A percentile compares a stretch with the other conserved stretches of the same genome.
phyloP scores from a whole-genome alignment of 1,140 invertebrate species.

The Pararge aegeria region DNA sequence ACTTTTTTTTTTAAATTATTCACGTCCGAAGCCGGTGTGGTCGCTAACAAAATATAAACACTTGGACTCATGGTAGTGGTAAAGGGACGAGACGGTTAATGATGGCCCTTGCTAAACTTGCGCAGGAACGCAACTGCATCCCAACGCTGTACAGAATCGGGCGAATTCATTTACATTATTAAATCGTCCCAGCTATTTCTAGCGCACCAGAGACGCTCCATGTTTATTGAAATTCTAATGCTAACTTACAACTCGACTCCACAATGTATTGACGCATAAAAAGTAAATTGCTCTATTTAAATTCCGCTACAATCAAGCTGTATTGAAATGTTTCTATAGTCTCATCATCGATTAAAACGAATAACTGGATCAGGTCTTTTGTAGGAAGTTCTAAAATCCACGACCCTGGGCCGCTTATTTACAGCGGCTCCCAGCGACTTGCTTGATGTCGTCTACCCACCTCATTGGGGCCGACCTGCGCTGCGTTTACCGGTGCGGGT shows the following conservation, averaged over 20 bases:
- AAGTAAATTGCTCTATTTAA: slow-evolving; percentile 7
- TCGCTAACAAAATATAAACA: too few relatives aligned
- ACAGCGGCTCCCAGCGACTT: too few relatives aligned
- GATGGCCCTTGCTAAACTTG: slow-evolving; percentile 36
- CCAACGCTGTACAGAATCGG: slow-evolving; percentile 47
- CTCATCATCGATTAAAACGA: neutral
- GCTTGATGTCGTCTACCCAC: too few relatives aligned
- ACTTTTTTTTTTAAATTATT: too few relatives aligned
- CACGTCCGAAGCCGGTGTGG: too few relatives aligned
- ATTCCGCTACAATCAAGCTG: neutral
- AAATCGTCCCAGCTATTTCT: slow-evolving; percentile 54
- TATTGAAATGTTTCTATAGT: neutral
- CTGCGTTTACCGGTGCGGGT: too few relatives aligned
- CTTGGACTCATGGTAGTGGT: slow-evolving; percentile 27
- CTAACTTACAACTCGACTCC: slow-evolving; percentile 1
- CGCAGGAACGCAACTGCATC: slow-evolving; percentile 51
- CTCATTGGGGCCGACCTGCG: too few relatives aligned
- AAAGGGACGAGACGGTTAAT: slow-evolving; percentile 43
- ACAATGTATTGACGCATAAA: slow-evolving; percentile 12
- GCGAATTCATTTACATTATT: slow-evolving; percentile 62
- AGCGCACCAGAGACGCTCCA: slow-evolving; percentile 30
- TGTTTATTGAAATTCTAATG: slow-evolving; percentile 16
- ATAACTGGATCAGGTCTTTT: too few relatives aligned
- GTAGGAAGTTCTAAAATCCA: too few relatives aligned
- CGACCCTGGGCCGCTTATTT: too few relatives aligned